Percentiles rank a stretch among this genome's conserved stretches.
Evolutionary conservation across 2,888 invertebrate species (phyloP).

Genomic region (Hipparchia sbordonii): DNA sequence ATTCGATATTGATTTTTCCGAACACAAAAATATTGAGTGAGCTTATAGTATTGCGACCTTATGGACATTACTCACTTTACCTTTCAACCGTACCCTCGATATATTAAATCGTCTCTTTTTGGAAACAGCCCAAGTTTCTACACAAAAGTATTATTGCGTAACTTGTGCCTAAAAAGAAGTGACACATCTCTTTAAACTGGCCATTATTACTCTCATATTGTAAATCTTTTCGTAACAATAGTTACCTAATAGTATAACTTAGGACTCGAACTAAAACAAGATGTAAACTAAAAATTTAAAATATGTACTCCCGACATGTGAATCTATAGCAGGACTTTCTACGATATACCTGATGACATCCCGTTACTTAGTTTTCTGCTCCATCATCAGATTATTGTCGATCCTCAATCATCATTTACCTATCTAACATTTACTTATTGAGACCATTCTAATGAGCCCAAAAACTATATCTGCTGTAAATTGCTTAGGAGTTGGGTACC

Average conservation of each 20-base stretch:
- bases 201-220: not conserved
- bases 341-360: no score
- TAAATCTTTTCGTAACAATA: not conserved
- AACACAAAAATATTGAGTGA: not conserved
- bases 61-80: constrained; percentile 13
- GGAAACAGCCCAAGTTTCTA: constrained; percentile 14
- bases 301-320: no score
- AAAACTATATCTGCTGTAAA: no score
- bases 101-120: constrained; percentile 11
- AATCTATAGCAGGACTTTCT: no score
- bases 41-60: constrained; percentile 3
- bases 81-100: constrained; percentile 15
- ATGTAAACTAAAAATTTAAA: no score
- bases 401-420: no score
- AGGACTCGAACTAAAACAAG: no score
- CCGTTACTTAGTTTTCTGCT: no score
- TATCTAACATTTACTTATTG: no score
- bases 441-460: no score
- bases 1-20: constrained; percentile 6
- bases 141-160: constrained; percentile 19
- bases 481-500: no score
- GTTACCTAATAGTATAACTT: not conserved
- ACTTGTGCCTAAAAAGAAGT: constrained; percentile 7
- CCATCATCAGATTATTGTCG: no score
- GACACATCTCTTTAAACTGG: constrained; percentile 2